Evolutionary conservation across 2,888 invertebrate genomes (phyloP).

Genomic region (Endotricha flammealis): DNA sequence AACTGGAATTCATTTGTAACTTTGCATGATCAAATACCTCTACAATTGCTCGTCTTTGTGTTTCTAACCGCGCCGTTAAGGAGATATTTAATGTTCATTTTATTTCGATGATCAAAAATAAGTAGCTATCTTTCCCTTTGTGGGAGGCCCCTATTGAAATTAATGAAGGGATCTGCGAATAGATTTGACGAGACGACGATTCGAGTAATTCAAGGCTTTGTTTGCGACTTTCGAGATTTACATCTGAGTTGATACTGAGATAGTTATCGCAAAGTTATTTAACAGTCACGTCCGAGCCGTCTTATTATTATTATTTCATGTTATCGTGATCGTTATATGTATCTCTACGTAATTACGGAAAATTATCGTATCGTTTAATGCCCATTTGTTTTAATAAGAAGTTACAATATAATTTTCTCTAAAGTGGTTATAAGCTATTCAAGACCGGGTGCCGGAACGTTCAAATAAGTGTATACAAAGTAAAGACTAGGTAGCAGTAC

Average conservation of each 20-base stretch:
- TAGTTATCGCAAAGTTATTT: too few relatives aligned
- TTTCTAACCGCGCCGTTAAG: slow-evolving; percentile 10
- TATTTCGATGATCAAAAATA: slow-evolving; percentile 21
- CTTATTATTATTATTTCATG: too few relatives aligned
- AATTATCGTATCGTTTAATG: too few relatives aligned
- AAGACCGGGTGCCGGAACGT: too few relatives aligned
- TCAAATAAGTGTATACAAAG: too few relatives aligned
- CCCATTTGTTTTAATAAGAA: too few relatives aligned
- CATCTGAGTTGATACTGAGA: slow-evolving; percentile 23
- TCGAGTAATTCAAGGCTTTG: slow-evolving; percentile 22
- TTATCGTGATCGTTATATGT: too few relatives aligned
- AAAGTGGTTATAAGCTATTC: too few relatives aligned
- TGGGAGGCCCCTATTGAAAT: slow-evolving; percentile 31
- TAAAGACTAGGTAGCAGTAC: too few relatives aligned
- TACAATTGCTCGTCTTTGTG: slow-evolving; percentile 11
- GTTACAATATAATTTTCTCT: too few relatives aligned
- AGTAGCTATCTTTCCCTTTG: slow-evolving; percentile 18
- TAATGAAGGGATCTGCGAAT: slow-evolving; percentile 27
- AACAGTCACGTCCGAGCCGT: too few relatives aligned
- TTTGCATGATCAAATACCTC: slow-evolving; percentile 11
- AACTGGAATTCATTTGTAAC: slow-evolving; percentile 11
- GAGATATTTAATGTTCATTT: slow-evolving; percentile 21
- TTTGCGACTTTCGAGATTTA: slow-evolving; percentile 28
- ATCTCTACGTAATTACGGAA: too few relatives aligned
- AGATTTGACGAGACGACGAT: slow-evolving; percentile 26